Evolutionary conservation across 2,888 invertebrate species (phyloP), one percentile per base, ranked within the genome.

Genomic region (Deroplatys truncata): DNA sequence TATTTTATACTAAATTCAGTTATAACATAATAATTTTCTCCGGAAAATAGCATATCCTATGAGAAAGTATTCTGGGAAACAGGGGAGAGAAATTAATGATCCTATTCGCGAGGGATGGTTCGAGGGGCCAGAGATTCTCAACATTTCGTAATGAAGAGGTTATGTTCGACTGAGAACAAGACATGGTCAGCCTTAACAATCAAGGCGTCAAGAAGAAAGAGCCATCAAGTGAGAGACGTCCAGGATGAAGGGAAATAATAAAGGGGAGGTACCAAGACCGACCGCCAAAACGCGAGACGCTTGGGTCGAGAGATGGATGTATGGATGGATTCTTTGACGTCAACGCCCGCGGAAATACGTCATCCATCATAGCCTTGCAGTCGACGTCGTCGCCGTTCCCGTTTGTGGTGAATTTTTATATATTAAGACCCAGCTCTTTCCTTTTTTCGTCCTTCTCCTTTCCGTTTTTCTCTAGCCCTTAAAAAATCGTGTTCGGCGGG

Each of bases 291-390:
- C 56, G 25, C 56, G 56, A 72, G 56, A 72, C 56, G 56, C 56
- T 72, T 72, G 56, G 72, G 56, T 13, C 56, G 84, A 88, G 84
- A 84, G 84, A 84, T 88, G 91, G 84, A 86, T 86, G 86, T 56
- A 87, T 89, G 86, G 89, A 86, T 89, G 85, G 86, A 86, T 89
- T 86, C 86, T 88, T 87, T 89, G 89, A 89, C 83, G 89, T 89
- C 90, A 89, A 88, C 90, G 88, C 86, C 85, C 72, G 83, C 86
- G 88, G 90, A 90, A 90, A 86, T 89, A 86, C 86, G 86, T 89
- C 89, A 89, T 89, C 86, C 89, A 89, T 89, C 89, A 89, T 84
- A 56, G 31, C n/a, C 84, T 31, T 84, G 56, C 56, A 72, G 56
- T 20, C 56, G 56, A 72, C 56, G 56, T 72, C 56, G 87, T 83